Conservation (phyloP, 2,888 invertebrate species). For the Mongoloraphidia duomilia region DNA sequence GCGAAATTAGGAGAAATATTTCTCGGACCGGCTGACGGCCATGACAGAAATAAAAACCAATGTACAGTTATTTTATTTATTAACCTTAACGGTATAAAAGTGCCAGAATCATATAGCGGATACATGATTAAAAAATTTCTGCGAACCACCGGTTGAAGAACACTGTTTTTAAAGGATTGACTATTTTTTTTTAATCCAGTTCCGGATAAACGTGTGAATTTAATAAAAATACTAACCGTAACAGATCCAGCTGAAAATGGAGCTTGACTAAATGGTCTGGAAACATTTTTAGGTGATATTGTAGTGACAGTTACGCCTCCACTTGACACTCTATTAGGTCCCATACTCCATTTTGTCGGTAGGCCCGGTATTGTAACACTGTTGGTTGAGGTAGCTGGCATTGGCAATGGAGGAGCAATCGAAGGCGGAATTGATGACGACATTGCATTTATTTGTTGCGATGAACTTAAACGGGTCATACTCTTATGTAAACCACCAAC, state of each 20-base stretch:
- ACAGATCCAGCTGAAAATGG: conserved; percentile 25
- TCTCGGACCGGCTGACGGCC: too few species aligned
- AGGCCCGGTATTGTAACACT: conserved; percentile 36
- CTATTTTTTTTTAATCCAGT: not conserved
- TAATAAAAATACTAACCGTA: not conserved
- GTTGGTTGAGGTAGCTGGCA: conserved; percentile 29
- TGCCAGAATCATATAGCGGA: too few species aligned
- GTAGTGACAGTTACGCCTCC: conserved; percentile 51
- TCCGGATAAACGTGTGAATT: not conserved
- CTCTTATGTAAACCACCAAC: conserved; percentile 69
- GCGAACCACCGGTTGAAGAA: too few species aligned
- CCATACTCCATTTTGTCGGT: conserved; percentile 27
- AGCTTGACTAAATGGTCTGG: conserved; percentile 38
- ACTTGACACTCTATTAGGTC: conserved; percentile 31
- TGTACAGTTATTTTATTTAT: too few species aligned
- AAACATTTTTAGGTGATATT: conserved; percentile 34
- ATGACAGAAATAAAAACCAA: too few species aligned
- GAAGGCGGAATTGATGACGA: conserved; percentile 15
- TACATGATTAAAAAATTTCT: too few species aligned
- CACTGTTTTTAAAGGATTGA: not conserved
- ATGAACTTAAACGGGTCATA: conserved; percentile 66
- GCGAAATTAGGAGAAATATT: too few species aligned
- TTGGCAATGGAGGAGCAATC: conserved; percentile 21
- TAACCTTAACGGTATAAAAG: not conserved
- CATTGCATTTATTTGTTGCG: conserved; percentile 51